These are phyloP conservation scores for Halcyon chelicuti DNA, from an alignment of 2,797 vertebrate species.

Conservation along the genomic window DNA sequence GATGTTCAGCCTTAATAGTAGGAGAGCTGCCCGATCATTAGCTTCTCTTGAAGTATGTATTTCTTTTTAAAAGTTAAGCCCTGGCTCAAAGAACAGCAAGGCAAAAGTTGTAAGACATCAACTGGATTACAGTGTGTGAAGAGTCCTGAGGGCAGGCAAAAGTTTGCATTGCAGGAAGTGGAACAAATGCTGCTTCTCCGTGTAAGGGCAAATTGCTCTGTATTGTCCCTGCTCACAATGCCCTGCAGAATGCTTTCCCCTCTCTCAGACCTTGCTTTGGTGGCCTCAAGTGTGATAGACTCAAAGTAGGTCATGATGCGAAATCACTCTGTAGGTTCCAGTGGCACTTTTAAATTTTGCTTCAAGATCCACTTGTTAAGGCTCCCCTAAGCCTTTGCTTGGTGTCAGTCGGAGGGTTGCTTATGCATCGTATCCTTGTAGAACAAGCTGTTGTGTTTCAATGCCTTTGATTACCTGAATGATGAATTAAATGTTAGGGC, in stretches of 20 bases:
- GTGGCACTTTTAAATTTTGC: neutral
- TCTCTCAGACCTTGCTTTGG: neutral
- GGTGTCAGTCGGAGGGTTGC: neutral
- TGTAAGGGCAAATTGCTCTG: neutral
- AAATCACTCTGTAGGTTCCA: neutral
- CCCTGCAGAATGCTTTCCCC: neutral
- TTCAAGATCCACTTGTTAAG: neutral
- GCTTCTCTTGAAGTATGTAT: neutral
- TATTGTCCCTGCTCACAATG: fast-evolving
- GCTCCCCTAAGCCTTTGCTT: neutral
- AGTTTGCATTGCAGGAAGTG: neutral
- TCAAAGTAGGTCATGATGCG: constrained; percentile 41
- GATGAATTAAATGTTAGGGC: constrained; percentile 2
- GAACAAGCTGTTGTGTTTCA: neutral
- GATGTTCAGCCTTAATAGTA: neutral
- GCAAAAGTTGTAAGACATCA: neutral
- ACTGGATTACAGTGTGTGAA: neutral
- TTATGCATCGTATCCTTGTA: neutral
- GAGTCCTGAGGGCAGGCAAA: neutral
- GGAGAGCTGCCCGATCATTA: neutral
- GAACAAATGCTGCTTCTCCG: neutral
- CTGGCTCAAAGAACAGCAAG: neutral
- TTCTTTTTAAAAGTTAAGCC: neutral
- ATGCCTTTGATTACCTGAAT: constrained; percentile 22
- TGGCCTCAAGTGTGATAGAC: constrained; percentile 1